A percentile compares a stretch with the other conserved stretches of the same genome.
These are phyloP conservation scores for Azorinus chamasolen DNA, from an alignment of 2,888 invertebrate species.

Conservation along the genomic window DNA sequence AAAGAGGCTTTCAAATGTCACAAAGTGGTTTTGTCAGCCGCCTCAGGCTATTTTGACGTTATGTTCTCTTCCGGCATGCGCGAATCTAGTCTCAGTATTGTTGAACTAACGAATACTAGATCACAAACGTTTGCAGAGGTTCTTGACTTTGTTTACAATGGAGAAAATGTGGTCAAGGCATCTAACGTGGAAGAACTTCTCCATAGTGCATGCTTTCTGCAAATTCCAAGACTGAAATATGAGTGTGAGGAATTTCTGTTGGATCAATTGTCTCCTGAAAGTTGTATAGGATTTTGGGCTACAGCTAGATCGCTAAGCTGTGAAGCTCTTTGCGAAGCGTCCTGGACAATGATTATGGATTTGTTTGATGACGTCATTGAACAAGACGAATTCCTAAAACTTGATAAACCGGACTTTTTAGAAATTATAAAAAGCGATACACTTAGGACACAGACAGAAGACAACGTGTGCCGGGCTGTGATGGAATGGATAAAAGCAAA, in stretches of 20 bases:
- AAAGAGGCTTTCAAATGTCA: constrained; percentile 63
- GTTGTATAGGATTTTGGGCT: constrained; percentile 63
- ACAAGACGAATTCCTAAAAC: constrained; percentile 49
- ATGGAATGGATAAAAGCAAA: constrained; percentile 55
- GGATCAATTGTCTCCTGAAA: constrained; percentile 56
- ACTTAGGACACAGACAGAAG: constrained; percentile 51
- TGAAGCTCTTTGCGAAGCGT: constrained; percentile 24
- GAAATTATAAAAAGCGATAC: constrained; percentile 52
- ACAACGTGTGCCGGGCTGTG: constrained; percentile 53
- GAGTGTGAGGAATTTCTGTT: constrained; percentile 63
- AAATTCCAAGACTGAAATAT: constrained; percentile 47
- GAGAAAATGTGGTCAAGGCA: constrained; percentile 38
- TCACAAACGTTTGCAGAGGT: constrained; percentile 48
- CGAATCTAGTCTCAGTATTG: constrained; percentile 49
- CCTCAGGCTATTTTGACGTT: constrained; percentile 67
- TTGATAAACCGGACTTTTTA: constrained; percentile 63
- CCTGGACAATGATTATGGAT: constrained; percentile 42
- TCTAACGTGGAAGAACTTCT: constrained; percentile 59
- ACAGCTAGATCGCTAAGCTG: constrained; percentile 42
- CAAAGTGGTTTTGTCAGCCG: constrained; percentile 62
- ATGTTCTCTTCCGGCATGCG: constrained; percentile 70
- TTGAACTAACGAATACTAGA: constrained; percentile 44
- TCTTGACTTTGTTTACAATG: constrained; percentile 58
- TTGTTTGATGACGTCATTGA: constrained; percentile 55
- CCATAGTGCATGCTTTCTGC: constrained; percentile 53